Base-by-base conservation (phyloP, 1,140 invertebrate genomes). In the Ooceraea biroi region DNA sequence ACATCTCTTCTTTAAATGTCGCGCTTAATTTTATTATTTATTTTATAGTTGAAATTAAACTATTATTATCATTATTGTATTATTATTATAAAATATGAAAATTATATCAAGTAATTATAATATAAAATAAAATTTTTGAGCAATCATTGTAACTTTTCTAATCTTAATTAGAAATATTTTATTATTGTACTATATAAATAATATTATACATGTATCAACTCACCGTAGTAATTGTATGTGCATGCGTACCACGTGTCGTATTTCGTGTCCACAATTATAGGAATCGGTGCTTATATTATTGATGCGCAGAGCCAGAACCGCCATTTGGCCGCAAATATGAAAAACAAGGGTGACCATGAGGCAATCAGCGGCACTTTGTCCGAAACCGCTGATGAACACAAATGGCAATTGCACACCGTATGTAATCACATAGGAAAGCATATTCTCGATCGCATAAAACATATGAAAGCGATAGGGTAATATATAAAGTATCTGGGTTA, bases 281-380 rank as follows among this genome's bases (percentile, higher is more conserved):
- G 71, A 46, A 41, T 87, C 71, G 1, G 78, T 65, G 1, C 87
- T 83, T 11, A 94, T 82, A 8, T 88, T 83, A 0, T 76, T 77
- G 55, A 93, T 92, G 46, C 92, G 89, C n/a, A 83, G 5, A 25
- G 91, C 84, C 1, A 94, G 86, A 1, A 92, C 86, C 7, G 92
- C 89, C 85, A 93, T 88, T 80, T 92, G 90, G 3, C 93, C 91
- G 61, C 91, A 92, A 58, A 91, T 65, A 44, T 94, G 92, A 85
- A 90, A 92, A 0, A 92, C 90, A 17, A 93, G 84, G 17, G 89
- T 92, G 8, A 94, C 83, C 84, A 93, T 89, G 1, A 93, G 48
- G 48, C 91, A 91, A 50, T 93, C 91, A 0, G 85, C 71, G 8
- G 86, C 88, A 11, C 58, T 87, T 14, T 90, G 90, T 4, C 89